These are phyloP conservation scores for Triops cancriformis DNA, from an alignment of 1,140 invertebrate genomes.

Conservation along the genomic window DNA sequence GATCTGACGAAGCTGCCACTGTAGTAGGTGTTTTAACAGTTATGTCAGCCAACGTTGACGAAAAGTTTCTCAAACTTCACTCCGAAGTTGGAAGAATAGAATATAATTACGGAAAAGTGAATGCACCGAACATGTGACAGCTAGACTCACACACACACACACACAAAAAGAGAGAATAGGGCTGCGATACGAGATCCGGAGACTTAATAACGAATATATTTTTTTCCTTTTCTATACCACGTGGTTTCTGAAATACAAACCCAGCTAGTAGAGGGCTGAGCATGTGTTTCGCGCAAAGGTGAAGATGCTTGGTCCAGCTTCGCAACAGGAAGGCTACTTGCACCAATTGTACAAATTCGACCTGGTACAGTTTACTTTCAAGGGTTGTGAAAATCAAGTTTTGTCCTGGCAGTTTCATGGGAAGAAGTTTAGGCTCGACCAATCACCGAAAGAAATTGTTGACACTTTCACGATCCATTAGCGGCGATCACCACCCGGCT, in stretches of 20 bases:
- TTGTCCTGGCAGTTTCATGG: background rate
- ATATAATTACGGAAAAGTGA: background rate
- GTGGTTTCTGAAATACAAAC: constrained; percentile 2
- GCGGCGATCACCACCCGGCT: constrained; percentile 30
- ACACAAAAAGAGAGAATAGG: background rate
- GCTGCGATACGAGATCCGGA: background rate
- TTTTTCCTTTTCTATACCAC: constrained; percentile 14
- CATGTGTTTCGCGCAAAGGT: background rate
- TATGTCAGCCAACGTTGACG: background rate
- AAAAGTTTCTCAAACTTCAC: constrained; percentile 1
- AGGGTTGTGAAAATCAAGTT: background rate
- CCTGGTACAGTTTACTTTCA: constrained; percentile 6
- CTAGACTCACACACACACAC: no score
- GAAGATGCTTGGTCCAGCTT: background rate
- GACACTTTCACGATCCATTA: background rate
- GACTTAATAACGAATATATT: background rate
- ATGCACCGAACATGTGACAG: background rate
- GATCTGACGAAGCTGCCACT: constrained; percentile 9
- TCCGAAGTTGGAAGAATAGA: constrained; percentile 6
- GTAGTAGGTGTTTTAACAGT: background rate
- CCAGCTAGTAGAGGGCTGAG: background rate
- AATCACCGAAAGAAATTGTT: background rate
- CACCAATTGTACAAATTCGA: constrained; percentile 4
- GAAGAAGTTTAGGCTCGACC: background rate
- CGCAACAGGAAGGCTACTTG: background rate